Conservation (phyloP, 1,140 invertebrate genomes). For the Drosophila ironensis region DNA sequence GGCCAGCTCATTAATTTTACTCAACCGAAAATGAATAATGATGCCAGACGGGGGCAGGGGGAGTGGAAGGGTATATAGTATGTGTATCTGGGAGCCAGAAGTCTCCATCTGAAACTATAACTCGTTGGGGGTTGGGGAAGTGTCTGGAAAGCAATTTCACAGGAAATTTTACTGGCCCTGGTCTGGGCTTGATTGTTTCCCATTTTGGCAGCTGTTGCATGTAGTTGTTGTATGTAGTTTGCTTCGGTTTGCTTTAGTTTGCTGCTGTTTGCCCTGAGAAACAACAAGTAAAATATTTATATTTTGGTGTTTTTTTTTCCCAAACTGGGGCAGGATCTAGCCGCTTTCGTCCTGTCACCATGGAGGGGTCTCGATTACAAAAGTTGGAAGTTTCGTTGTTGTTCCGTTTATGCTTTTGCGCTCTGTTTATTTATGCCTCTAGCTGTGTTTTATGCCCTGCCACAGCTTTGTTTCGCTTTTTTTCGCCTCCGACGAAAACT, state of each 20-base stretch:
- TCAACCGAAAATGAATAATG: conserved; percentile 41
- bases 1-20: conserved; percentile 37
- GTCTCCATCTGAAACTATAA: conserved; percentile 7
- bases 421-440: conserved; percentile 40
- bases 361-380: conserved; percentile 35
- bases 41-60: neutral
- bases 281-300: conserved; percentile 36
- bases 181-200: conserved; percentile 27
- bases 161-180: conserved; percentile 17
- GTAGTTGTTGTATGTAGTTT: conserved; percentile 32
- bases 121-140: neutral
- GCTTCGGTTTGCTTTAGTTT: conserved; percentile 25
- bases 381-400: conserved; percentile 31
- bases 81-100: conserved; percentile 4
- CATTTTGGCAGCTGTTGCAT: conserved; percentile 47
- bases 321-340: neutral
- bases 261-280: conserved; percentile 33
- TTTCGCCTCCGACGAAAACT: conserved; percentile 15
- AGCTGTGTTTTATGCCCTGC: conserved; percentile 21
- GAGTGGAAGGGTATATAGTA: neutral
- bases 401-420: conserved; percentile 21
- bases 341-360: conserved; percentile 29
- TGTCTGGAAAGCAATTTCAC: conserved; percentile 23
- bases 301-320: conserved; percentile 8
- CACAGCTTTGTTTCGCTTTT: conserved; percentile 35